Evolutionary conservation across 2,888 invertebrate genomes (phyloP), one percentile per base, ranked within the genome.

Genomic region (Drosophila setosimentum): DNA sequence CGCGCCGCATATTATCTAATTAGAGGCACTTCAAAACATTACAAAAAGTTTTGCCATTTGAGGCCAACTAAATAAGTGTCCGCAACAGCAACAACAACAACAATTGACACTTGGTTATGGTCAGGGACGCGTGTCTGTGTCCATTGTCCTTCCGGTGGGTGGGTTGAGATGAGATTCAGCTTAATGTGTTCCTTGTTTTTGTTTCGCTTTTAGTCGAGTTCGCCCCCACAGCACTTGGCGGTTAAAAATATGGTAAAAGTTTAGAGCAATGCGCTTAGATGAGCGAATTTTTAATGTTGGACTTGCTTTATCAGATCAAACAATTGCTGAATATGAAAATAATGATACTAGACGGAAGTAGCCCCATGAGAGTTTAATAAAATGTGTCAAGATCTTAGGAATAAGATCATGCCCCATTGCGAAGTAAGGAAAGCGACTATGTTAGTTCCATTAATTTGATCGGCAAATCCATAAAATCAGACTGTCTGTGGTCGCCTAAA

Each of bases 41-140:
- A 88, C 87, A 88, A 90, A 88, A 88, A 88, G 71, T 88, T 88
- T 87, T 82, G 87, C 90, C 87, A 86, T 88, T 87, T 88, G 83
- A 77, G 88, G 87, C 73, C 81, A 82, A 72, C 86, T 77, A 82
- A 78, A 67, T 80, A 87, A 80, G 75, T 75, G 79, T 49, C 61
- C 58, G 35, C 32, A 33, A 65, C 51, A 50, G 60, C 55, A 42
- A 24, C 35, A 24, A 30, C n/a, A 64, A 57, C 68, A 73, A 70
- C 50, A 70, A 57, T 75, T 72, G 78, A 66, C 76, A 76, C 68
- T 78, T 63, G 76, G 55, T 50, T 32, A 68, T 68, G 78, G 78
- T 64, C 72, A 76, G 76, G 61, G 51, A 30, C 42, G 54, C 59
- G 64, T 54, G 64, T 51, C 40, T n/a, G 32, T 50, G 57, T 33